Conservation (phyloP, 2,888 invertebrate species). For the Malachius bipustulatus region DNA sequence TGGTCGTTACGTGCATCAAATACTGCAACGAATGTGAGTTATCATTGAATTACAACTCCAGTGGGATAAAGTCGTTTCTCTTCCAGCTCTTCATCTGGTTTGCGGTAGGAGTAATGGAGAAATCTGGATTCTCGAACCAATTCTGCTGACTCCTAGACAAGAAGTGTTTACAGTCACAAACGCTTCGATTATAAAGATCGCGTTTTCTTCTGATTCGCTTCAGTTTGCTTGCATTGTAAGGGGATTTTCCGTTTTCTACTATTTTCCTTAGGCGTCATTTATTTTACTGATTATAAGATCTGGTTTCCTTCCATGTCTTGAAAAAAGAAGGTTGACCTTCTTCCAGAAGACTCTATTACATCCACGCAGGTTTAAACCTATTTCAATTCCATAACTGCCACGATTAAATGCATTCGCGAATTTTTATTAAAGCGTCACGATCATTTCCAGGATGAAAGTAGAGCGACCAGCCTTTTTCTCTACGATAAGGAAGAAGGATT, state of each 20-base stretch:
- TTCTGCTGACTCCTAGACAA: constrained; percentile 40
- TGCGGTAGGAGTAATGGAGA: constrained; percentile 49
- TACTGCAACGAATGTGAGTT: constrained; percentile 45
- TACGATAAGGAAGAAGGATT: constrained; percentile 6
- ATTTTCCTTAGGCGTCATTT: no score
- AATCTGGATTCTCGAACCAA: constrained; percentile 47
- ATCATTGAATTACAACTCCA: no score
- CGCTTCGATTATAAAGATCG: constrained; percentile 39
- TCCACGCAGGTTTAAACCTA: no score
- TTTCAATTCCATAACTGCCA: no score
- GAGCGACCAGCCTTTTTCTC: not conserved
- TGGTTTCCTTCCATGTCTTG: no score
- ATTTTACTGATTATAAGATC: no score
- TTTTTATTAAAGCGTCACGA: not conserved
- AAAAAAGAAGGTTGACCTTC: no score
- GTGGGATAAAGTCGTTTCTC: no score
- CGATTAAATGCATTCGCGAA: no score
- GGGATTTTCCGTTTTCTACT: no score
- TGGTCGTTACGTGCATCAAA: constrained; percentile 34
- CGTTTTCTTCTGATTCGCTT: constrained; percentile 42
- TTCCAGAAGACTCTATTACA: no score
- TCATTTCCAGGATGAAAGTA: not conserved
- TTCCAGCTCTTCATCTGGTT: constrained; percentile 43
- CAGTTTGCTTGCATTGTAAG: constrained; percentile 48
- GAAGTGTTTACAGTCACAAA: constrained; percentile 40